These are phyloP conservation scores for Andrena marginata DNA, from an alignment of 2,888 invertebrate species.

Conservation along the genomic window DNA sequence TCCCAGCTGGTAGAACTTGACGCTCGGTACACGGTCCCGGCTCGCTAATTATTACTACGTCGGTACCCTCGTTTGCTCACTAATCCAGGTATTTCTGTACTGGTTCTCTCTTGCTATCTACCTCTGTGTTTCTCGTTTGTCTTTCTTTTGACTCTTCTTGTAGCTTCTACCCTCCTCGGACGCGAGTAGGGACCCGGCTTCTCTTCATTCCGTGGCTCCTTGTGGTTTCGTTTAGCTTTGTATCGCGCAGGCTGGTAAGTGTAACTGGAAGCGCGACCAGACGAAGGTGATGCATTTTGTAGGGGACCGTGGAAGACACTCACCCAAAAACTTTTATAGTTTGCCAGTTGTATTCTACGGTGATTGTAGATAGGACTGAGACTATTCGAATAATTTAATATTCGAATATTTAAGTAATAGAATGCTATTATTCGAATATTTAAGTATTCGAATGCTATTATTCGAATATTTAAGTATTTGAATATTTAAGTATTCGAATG, in stretches of 20 bases:
- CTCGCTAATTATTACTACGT: constrained; percentile 60
- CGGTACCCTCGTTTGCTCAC: constrained; percentile 64
- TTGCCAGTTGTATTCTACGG: too few species aligned
- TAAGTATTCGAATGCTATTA: too few species aligned
- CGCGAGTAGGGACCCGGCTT: not conserved
- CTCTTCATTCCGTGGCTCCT: not conserved
- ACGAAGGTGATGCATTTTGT: not conserved
- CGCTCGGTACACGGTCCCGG: constrained; percentile 55
- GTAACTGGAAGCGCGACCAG: not conserved
- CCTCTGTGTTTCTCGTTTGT: constrained; percentile 8
- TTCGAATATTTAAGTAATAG: too few species aligned
- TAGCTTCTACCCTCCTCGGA: constrained; percentile 19
- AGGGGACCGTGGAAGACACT: not conserved
- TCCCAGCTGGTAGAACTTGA: constrained; percentile 81
- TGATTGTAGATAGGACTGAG: too few species aligned
- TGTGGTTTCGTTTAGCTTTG: not conserved
- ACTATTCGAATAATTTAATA: too few species aligned
- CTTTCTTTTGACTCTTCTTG: not conserved
- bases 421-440: too few species aligned
- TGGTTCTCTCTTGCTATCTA: constrained; percentile 39
- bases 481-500: too few species aligned
- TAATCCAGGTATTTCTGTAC: constrained; percentile 69
- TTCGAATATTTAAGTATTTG: too few species aligned
- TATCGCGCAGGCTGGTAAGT: not conserved
- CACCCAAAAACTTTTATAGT: too few species aligned